Evolutionary conservation across 2,888 invertebrate species (phyloP).

Genomic region (Spicauda simplicius): DNA sequence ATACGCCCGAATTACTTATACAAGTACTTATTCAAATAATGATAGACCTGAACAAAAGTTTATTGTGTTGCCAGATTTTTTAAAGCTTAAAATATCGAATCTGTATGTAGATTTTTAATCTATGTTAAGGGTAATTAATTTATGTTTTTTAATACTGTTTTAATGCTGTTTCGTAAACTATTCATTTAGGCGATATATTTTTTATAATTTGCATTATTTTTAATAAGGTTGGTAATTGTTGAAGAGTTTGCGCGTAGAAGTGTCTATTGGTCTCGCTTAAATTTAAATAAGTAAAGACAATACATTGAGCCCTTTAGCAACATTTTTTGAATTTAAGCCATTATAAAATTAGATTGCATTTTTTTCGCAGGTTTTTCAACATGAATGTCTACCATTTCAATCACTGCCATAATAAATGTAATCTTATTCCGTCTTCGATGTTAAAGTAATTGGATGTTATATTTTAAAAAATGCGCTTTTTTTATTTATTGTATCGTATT

Average conservation of each 20-base stretch:
- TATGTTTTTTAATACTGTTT: neutral
- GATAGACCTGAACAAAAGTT: neutral
- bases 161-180: neutral
- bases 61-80: neutral
- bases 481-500: too few relatives aligned
- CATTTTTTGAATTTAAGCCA: too few relatives aligned
- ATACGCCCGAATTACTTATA: too few relatives aligned
- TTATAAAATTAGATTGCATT: too few relatives aligned
- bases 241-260: conserved; percentile 25
- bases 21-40: too few relatives aligned
- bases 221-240: neutral
- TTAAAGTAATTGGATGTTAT: too few relatives aligned
- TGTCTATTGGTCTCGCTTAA: conserved; percentile 11
- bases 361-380: too few relatives aligned
- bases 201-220: neutral
- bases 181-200: neutral
- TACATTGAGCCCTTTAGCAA: conserved; percentile 14
- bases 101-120: neutral
- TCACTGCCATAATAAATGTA: neutral
- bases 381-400: neutral
- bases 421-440: neutral
- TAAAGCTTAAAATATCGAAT: neutral
- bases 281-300: conserved; percentile 19
- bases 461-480: too few relatives aligned
- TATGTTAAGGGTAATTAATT: neutral